phyloP scores from a whole-genome alignment of 2,888 invertebrate species.

The Didymodactylos carnosus region DNA sequence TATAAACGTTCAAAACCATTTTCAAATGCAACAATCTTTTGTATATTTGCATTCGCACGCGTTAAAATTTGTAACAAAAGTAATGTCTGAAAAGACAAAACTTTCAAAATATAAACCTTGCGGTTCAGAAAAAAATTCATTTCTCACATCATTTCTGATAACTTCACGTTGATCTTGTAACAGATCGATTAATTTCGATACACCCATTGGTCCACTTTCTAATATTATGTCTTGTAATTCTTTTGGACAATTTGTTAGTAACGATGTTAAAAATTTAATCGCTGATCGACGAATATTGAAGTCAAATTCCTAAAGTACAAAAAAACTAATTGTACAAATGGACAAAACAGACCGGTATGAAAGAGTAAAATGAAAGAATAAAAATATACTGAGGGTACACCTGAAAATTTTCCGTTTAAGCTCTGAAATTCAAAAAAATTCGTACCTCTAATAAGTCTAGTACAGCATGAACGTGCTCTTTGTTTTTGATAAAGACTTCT shows the following conservation, averaged over 20 bases:
- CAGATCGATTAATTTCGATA: constrained; percentile 88
- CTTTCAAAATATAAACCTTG: background rate
- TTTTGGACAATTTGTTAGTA: constrained; percentile 55
- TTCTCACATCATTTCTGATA: constrained; percentile 67
- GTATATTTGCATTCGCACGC: constrained; percentile 81
- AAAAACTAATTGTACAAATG: background rate
- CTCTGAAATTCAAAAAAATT: background rate
- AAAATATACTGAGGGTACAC: too few relatives aligned
- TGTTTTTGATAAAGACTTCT: constrained; percentile 79
- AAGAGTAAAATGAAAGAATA: too few relatives aligned
- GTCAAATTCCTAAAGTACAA: constrained; percentile 55
- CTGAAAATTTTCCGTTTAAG: too few relatives aligned
- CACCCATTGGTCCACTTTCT: constrained; percentile 51
- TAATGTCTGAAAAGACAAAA: constrained; percentile 44
- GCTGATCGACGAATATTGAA: constrained; percentile 75
- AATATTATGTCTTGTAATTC: constrained; percentile 40
- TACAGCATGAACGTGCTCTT: constrained; percentile 59
- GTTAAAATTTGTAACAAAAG: constrained; percentile 73
- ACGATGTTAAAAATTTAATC: constrained; percentile 64
- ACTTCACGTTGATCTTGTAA: constrained; percentile 79
- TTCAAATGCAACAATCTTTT: constrained; percentile 96
- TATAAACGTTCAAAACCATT: constrained; percentile 88
- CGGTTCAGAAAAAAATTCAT: constrained; percentile 1
- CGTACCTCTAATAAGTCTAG: constrained; percentile 51
- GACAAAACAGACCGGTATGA: background rate